Evolutionary conservation across 2,888 invertebrate genomes (phyloP), one percentile per base, ranked within the genome.

Genomic region (Boloria euphrosyne): DNA sequence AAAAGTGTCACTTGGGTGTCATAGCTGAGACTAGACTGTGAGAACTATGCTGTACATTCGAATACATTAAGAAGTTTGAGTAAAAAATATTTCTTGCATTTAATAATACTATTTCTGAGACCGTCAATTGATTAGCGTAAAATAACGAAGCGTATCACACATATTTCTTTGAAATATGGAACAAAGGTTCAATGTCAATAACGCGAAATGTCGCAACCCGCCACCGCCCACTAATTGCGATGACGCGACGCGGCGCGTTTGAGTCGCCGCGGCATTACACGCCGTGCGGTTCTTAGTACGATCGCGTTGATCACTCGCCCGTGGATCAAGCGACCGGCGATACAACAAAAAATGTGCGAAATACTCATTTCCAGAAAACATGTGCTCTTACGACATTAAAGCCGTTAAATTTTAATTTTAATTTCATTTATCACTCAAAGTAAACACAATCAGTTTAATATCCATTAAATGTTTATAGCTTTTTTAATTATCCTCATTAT

Each of bases 141-240:
- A 66, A n/a, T 64, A 53, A 53, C 61, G 31, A 50, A 69, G 61
- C 66, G 62, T 63, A 68, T 70, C 66, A 82, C 83, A 82, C 85
- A 81, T 82, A 83, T 81, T 90, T 90, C 90, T 82, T 81, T 89
- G 90, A 90, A 90, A 86, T 87, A 84, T 85, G 88, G 86, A 85
- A 84, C 85, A 80, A 83, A 82, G 81, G 88, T 86, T 90, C 89
- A 91, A 89, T 90, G 90, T 91, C 90, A 90, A 89, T 87, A 87
- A 81, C 76, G 76, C 74, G 75, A 73, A 80, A 81, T 89, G 87
- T 88, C 86, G 85, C 77, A 77, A 76, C 73, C 73, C 75, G 74
- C 72, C 85, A 50, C 57, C 66, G 66, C 84, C 58, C 84, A 82
- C 84, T 89, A 89, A 90, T 90, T 90, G 89, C 79, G 81, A 74